Percentiles rank a stretch among this genome's conserved stretches.
Conservation (phyloP, 2,113 vertebrate genomes). For the Oncorhynchus gorbuscha region DNA sequence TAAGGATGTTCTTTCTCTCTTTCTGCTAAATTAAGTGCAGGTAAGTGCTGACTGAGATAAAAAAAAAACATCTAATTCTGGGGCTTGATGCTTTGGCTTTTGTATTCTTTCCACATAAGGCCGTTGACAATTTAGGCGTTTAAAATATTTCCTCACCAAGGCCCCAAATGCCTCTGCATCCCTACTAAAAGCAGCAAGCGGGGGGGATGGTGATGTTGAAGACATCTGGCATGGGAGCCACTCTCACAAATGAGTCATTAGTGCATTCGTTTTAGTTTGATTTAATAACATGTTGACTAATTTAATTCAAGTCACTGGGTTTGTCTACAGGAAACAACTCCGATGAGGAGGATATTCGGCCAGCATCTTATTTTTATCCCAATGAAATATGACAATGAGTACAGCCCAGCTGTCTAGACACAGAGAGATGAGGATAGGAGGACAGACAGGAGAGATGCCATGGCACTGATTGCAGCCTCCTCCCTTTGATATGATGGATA, state of each 20-base stretch:
- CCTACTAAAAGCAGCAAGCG: constrained; percentile 22
- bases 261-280: constrained; percentile 66
- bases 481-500: constrained; percentile 34
- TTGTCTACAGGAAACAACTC: constrained; percentile 64
- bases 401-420: constrained; percentile 50
- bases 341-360: constrained; percentile 67
- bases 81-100: not conserved
- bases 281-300: constrained; percentile 73
- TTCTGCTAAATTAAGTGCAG: not conserved
- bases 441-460: constrained; percentile 25
- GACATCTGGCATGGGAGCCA: constrained; percentile 46
- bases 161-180: constrained; percentile 9
- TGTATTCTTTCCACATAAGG: constrained; percentile 12
- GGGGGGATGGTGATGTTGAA: constrained; percentile 34
- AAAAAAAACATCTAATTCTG: not conserved
- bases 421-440: constrained; percentile 40
- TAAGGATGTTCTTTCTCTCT: not conserved
- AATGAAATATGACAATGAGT: constrained; percentile 67
- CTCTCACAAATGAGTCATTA: constrained; percentile 68
- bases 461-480: not conserved
- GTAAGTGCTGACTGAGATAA: not conserved
- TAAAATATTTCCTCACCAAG: constrained; percentile 20
- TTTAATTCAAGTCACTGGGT: constrained; percentile 68
- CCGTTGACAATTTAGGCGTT: constrained; percentile 3
- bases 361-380: constrained; percentile 69